Base-by-base conservation (phyloP, 2,888 invertebrate genomes). In the Artemia sinica region DNA sequence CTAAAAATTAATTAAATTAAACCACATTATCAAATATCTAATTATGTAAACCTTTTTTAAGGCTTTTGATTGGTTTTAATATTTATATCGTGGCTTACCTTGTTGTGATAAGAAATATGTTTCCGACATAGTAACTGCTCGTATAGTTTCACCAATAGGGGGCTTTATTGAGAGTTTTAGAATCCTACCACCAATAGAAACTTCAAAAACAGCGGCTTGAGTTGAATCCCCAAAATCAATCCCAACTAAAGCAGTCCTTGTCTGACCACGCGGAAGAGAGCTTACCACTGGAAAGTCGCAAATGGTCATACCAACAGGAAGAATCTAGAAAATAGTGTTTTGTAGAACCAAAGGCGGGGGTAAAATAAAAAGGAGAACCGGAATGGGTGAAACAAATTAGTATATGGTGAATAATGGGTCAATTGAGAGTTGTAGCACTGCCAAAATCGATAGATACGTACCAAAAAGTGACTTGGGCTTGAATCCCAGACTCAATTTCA, bases 211-310 rank as follows among this genome's bases (percentile, higher is more conserved):
- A 1, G 90, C 86, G 0, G 91, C 85, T 77, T 94, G 91, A 68
- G 89, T 91, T 18, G 91, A 89, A 78, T 95, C 95, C 71, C 91
- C 91, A 79, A 92, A 94, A 80, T 94, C 91, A 7, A 95, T 84
- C 14, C 93, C 93, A 72, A 94, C 77, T 0, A 86, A 84, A 8
- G 84, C 84, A 28, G 84, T 81, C 50, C 84, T 80, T n/a, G 83
- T 80, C 49, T 83, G 83, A 67, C 84, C 84, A 0, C 86, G 82
- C 9, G 83, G 81, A 49, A 94, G 78, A 7, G 77, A 75, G 50
- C 84, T 76, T 67, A 94, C 82, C 11, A 84, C 83, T 9, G 85
- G 83, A 77, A 90, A 89, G 72, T 87, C 87, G 73, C 88, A 86
- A 69, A 90, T 79, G 69, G 82, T 81, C 84, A 88, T 86, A 69